Conservation (phyloP, 1,140 invertebrate genomes). For the Drosophila mauritiana region DNA sequence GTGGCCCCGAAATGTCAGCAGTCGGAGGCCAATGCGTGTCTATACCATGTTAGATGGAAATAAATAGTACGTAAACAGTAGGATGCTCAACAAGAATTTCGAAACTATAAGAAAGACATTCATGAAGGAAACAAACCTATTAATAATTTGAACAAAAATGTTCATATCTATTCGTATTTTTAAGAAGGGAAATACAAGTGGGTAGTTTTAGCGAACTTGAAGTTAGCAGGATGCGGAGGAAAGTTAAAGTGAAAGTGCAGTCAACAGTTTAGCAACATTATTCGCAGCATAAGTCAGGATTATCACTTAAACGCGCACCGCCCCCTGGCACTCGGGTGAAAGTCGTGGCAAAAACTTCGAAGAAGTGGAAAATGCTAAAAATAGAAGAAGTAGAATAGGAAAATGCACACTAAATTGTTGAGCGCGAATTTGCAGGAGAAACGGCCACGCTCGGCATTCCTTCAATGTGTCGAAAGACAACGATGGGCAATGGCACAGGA, state of each 20-base stretch:
- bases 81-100: conserved; percentile 14
- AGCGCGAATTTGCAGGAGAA: conserved; percentile 55
- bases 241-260: conserved; percentile 42
- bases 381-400: conserved; percentile 44
- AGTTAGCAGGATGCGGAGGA: conserved; percentile 14
- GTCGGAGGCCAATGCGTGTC: conserved; percentile 58
- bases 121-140: background rate
- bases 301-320: conserved; percentile 66
- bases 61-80: conserved; percentile 31
- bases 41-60: conserved; percentile 68
- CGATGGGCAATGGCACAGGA: conserved; percentile 18
- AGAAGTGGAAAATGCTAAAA: conserved; percentile 18
- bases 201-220: conserved; percentile 24
- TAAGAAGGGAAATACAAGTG: background rate
- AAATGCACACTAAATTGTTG: conserved; percentile 63
- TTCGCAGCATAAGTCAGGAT: conserved; percentile 77
- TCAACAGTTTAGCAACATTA: conserved; percentile 75
- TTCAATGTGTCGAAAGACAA: conserved; percentile 21
- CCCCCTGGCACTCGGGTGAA: conserved; percentile 47
- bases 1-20: conserved; percentile 39
- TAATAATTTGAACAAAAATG: background rate
- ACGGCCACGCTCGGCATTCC: conserved; percentile 36
- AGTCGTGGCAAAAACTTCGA: conserved; percentile 46
- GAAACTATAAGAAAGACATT: conserved; percentile 10
- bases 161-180: background rate